Percentiles rank a stretch among this genome's conserved stretches.
Evolutionary conservation across 1,140 invertebrate genomes (phyloP).

Genomic region (Drosophila yakuba): DNA sequence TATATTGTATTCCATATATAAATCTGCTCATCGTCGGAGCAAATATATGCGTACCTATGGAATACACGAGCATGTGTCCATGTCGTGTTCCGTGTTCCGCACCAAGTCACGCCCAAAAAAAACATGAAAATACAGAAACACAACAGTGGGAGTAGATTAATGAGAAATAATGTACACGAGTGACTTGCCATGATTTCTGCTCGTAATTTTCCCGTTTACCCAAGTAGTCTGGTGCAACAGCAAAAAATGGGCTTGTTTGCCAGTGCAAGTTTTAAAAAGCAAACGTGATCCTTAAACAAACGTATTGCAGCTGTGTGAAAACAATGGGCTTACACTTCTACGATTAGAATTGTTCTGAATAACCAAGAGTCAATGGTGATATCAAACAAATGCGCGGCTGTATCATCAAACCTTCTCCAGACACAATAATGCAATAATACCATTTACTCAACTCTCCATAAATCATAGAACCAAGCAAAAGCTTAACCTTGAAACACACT

Average conservation of each 20-base stretch:
- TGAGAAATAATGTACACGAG: conserved; percentile 26
- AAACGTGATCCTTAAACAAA: conserved; percentile 19
- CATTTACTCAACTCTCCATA: conserved; percentile 36
- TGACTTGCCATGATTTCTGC: conserved; percentile 42
- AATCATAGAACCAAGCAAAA: conserved; percentile 46
- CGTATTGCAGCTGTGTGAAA: conserved; percentile 8
- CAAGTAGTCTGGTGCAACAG: conserved; percentile 4
- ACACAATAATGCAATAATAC: conserved; percentile 23
- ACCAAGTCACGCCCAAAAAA: conserved; percentile 22
- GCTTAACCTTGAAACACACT: conserved; percentile 54
- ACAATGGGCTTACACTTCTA: conserved; percentile 22
- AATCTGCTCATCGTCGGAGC: conserved; percentile 16
- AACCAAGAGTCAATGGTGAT: background rate
- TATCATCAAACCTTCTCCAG: conserved; percentile 28
- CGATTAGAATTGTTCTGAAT: conserved; percentile 13
- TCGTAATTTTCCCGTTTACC: conserved; percentile 35
- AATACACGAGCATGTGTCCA: conserved; percentile 34
- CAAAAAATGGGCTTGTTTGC: background rate
- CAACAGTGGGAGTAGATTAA: conserved; percentile 32
- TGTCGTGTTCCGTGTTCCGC: conserved; percentile 40
- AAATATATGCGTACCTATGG: conserved; percentile 9
- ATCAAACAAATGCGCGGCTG: conserved; percentile 16
- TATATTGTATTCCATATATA: conserved; percentile 59
- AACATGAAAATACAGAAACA: background rate
- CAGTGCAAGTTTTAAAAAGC: background rate